Conservation (phyloP, 2,888 invertebrate genomes). For the Bellardia pandia region DNA sequence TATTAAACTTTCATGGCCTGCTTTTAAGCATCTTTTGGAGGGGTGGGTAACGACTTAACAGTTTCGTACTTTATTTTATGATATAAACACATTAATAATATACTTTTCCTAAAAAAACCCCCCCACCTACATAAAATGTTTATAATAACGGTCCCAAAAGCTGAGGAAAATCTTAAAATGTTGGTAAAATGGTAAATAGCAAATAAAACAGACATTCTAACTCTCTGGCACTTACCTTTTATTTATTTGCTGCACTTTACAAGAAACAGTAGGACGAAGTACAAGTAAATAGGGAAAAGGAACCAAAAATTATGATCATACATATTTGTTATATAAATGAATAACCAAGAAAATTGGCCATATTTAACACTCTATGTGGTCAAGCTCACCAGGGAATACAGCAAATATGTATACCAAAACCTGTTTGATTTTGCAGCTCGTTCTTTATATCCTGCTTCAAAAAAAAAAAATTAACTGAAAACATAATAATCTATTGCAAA, state of each 20-base stretch:
- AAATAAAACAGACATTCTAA: neutral
- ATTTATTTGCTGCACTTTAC: neutral
- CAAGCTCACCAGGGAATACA: slow-evolving; percentile 27
- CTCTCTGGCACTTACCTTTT: slow-evolving; percentile 2
- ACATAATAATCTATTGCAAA: slow-evolving; percentile 48
- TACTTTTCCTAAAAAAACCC: neutral
- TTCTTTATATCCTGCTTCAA: neutral
- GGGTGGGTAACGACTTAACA: neutral
- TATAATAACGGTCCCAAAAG: slow-evolving; percentile 12
- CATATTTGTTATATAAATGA: slow-evolving; percentile 43
- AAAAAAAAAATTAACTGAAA: neutral
- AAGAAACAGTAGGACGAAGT: neutral
- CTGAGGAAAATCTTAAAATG: slow-evolving; percentile 12
- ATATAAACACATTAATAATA: neutral
- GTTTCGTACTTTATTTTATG: slow-evolving; percentile 4
- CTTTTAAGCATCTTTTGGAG: neutral
- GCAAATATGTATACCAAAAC: neutral
- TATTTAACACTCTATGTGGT: slow-evolving; percentile 52
- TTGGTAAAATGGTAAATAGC: slow-evolving; percentile 10
- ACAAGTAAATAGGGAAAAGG: neutral
- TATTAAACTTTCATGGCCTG: slow-evolving; percentile 31
- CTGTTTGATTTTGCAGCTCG: slow-evolving; percentile 1
- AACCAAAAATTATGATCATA: slow-evolving; percentile 43
- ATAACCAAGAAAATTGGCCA: slow-evolving; percentile 43
- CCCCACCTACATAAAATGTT: neutral